Evolutionary conservation across 2,888 invertebrate species (phyloP), one percentile per base, ranked within the genome.

Genomic region (Nomada fabriciana): DNA sequence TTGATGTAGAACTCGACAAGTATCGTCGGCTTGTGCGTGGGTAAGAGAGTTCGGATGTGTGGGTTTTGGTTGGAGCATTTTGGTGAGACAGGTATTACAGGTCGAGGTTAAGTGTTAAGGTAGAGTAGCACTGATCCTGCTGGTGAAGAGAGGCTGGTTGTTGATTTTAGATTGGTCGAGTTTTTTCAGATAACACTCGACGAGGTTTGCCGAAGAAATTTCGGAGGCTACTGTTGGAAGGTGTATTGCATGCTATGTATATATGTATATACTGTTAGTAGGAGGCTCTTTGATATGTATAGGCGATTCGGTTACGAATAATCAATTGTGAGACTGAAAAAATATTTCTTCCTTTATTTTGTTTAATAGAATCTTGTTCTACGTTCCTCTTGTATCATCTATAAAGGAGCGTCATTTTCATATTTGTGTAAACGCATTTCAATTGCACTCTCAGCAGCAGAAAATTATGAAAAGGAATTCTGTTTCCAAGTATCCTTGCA

Each of bases 161-260:
- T 60, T 60, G 36, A 9, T 60, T n/a, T 60, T 42, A n/a, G n/a
- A 18, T 42, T 7, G n/a, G 29, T 36, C n/a, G 20, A 25, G 42
- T 61, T 42, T 61, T 61, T 20, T 20, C 20, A 20, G 20, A 20
- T 43, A 43, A 61, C 61, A 61, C 42, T 61, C 20, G 43, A 43
- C 1, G 13, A 61, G 61, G 42, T 43, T 43, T 43, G 18, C 15
- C n/a, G 43, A 23, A 25, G 42, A 43, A 60, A 36, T 42, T 60
- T 67, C n/a, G 36, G 29, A 67, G 53, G 67, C 67, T 60, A 60
- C 60, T n/a, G 36, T 3, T 42, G 2, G 60, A 1, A 60, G 18
- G 2, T 36, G n/a, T 9, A 60, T 42, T 36, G 7, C 36, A 36
- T 5, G 36, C 7, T 29, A 15, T 55, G 50, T 18, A 50, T 50